Evolutionary conservation across 2,113 vertebrate species (phyloP), one percentile per base, ranked within the genome.

Genomic region (Erythrocercus mccallii): DNA sequence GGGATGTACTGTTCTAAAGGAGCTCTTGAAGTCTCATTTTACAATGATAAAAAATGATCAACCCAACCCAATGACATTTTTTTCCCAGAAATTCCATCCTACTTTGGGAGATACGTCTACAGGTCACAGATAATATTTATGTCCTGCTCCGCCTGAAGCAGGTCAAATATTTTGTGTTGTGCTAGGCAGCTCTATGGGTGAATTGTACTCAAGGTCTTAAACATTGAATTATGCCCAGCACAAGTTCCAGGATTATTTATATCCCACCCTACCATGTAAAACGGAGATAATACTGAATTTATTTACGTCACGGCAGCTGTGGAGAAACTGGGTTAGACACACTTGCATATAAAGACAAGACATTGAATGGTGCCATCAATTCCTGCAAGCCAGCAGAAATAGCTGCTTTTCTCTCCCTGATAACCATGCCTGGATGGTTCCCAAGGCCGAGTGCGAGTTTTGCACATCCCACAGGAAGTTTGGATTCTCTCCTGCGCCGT

Each of bases 381-480:
- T 94, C 92, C 93, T 96, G 94, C 95, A 94, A 96, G 92, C 94
- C 93, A 93, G 94, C 88, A 96, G 90, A 95, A 96, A 96, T 86
- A 95, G 93, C 90, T 96, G 93, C 90, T 96, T 90, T 90, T 92
- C 88, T 81, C 69, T 91, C 37, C 65, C 95, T 66, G 91, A 58
- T 86, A 45, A 35, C 88, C 88, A 62, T 7, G 82, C 86, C 94
- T 95, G 95, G 96, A 86, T 30, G 92, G 92, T 80, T 95, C 95
- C 96, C 95, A 94, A 78, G 92, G 95, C 95, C 88, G 94, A 86
- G 86, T 5, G 82, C 80, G 40, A 28, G 70, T 77, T 96, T 92
- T 95, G 86, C 95, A 92, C 95, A 94, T 96, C 96, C 92, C 92
- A 95, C 95, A 91, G 95, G 94, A 95, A 92, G 91, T 94, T 97